Evolutionary conservation across 2,113 vertebrate genomes (phyloP).

Genomic region (Dasyurus viverrinus): DNA sequence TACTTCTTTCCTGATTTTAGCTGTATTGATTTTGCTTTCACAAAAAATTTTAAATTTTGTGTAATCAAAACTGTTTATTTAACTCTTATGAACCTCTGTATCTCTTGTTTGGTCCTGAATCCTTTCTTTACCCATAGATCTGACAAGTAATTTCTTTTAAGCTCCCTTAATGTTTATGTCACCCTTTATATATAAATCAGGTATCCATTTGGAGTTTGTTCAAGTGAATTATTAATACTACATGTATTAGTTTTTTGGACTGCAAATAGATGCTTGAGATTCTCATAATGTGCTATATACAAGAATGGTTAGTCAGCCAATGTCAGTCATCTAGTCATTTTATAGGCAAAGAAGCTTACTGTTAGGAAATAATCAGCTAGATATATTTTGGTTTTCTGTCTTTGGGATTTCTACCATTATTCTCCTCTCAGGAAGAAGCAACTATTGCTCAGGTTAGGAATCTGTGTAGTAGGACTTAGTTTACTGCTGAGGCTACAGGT

Average conservation of each 20-base stretch:
- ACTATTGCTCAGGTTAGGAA: neutral
- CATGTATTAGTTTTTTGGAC: neutral
- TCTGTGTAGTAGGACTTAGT: neutral
- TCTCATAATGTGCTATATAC: neutral
- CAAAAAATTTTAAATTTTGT: too few relatives aligned
- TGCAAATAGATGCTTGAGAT: neutral
- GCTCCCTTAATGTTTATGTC: neutral
- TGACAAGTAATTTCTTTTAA: too few relatives aligned
- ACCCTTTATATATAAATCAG: neutral
- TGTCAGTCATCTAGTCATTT: neutral
- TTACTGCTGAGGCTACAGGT: neutral
- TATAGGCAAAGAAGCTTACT: neutral
- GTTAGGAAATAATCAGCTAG: neutral
- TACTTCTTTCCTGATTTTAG: neutral
- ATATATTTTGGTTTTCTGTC: constrained; percentile 8
- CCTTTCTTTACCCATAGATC: too few relatives aligned
- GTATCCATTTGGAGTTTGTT: neutral
- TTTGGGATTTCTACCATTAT: neutral
- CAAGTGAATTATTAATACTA: neutral
- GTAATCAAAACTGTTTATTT: too few relatives aligned
- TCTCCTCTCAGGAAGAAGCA: neutral
- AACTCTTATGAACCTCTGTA: too few relatives aligned
- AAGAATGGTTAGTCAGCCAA: neutral
- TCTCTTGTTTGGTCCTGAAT: too few relatives aligned
- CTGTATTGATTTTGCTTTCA: too few relatives aligned